Conservation (phyloP, 2,113 vertebrate species). For the Hippotragus niger region DNA sequence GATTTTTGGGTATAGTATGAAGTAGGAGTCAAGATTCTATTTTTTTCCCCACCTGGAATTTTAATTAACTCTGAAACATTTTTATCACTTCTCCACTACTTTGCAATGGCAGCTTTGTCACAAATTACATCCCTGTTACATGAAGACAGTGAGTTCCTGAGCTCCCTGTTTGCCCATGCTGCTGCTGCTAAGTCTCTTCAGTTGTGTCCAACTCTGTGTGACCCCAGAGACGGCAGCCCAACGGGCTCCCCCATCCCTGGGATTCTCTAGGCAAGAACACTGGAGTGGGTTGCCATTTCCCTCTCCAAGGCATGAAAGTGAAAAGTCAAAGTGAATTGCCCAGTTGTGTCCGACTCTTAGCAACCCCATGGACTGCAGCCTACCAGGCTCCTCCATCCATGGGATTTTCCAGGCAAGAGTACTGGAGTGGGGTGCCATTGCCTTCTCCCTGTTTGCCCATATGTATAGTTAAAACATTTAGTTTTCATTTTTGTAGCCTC, state of each 20-base stretch:
- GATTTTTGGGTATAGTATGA: background rate
- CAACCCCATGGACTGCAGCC: no score
- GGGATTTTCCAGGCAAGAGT: no score
- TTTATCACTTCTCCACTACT: background rate
- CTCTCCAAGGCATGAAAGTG: no score
- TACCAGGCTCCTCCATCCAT: rapidly evolving
- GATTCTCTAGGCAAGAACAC: no score
- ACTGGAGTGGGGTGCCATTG: no score
- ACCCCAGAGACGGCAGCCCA: no score
- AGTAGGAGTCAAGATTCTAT: background rate
- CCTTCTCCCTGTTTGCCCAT: background rate
- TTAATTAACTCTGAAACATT: background rate
- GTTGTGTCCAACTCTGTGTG: rapidly evolving
- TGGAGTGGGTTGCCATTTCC: no score
- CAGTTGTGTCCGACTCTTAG: no score
- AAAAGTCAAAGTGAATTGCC: no score
- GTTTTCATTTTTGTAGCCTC: background rate
- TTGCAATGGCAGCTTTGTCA: no score
- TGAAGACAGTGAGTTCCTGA: background rate
- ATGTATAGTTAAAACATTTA: background rate
- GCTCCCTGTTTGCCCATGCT: background rate
- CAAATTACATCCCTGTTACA: background rate
- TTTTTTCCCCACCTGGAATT: background rate
- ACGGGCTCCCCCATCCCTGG: no score
- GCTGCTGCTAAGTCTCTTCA: no score